A percentile compares a stretch with the other conserved stretches of the same genome.
Conservation (phyloP, 2,797 vertebrate species). For the Pipistrellus nathusii region DNA sequence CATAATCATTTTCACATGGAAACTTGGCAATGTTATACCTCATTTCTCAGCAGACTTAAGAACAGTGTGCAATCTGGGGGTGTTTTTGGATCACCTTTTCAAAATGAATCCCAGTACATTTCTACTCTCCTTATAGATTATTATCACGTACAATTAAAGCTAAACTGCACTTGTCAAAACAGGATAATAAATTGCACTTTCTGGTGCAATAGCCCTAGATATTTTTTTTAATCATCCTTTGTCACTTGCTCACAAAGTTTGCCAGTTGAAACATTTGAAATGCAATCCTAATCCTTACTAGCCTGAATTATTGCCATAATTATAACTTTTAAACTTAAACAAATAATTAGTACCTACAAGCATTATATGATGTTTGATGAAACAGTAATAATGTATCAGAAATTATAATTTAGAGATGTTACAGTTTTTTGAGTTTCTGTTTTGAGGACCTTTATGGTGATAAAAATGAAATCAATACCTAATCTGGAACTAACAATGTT, state of each 20-base stretch:
- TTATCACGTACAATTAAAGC: conserved; percentile 79
- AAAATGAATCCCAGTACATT: conserved; percentile 63
- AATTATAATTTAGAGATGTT: conserved; percentile 55
- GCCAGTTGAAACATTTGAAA: neutral
- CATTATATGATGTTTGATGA: conserved; percentile 51
- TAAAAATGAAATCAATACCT: conserved; percentile 38
- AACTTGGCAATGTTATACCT: conserved; percentile 68
- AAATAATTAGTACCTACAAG: conserved; percentile 68
- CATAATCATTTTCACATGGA: conserved; percentile 73
- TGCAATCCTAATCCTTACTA: conserved; percentile 45
- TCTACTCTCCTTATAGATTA: conserved; percentile 67
- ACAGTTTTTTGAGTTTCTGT: conserved; percentile 15
- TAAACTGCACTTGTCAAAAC: conserved; percentile 73
- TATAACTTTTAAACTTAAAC: conserved; percentile 73
- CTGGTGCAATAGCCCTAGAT: conserved; percentile 36
- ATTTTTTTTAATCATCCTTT: conserved; percentile 67
- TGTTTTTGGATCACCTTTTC: conserved; percentile 72
- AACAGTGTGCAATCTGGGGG: conserved; percentile 56
- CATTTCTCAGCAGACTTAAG: conserved; percentile 76
- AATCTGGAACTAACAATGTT: neutral
- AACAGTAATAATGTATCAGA: conserved; percentile 53
- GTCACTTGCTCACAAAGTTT: conserved; percentile 57
- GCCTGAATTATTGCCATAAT: conserved; percentile 39
- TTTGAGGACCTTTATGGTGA: neutral
- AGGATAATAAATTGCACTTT: conserved; percentile 60